Percentiles rank a stretch among this genome's conserved stretches.
phyloP scores from a whole-genome alignment of 1,140 invertebrate species.

The Microplitis demolitor region DNA sequence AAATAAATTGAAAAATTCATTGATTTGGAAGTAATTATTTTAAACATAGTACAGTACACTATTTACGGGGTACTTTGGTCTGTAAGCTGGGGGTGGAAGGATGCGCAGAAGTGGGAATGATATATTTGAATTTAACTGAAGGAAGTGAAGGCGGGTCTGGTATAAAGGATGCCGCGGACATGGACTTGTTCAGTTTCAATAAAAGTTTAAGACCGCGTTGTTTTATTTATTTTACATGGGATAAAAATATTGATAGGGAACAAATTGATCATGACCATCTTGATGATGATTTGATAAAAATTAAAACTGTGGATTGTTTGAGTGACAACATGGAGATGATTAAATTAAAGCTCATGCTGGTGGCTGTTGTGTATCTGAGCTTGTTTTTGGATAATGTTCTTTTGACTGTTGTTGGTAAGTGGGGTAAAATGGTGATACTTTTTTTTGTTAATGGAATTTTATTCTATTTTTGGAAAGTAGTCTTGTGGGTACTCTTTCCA shows the following conservation, averaged over 20 bases:
- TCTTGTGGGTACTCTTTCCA: too few relatives aligned
- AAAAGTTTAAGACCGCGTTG: conserved; percentile 8
- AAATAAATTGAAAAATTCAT: conserved; percentile 57
- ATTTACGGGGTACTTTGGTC: background rate
- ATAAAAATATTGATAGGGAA: too few relatives aligned
- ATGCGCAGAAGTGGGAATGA: conserved; percentile 5
- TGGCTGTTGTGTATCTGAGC: conserved; percentile 70
- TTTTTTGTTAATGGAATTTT: conserved; percentile 4
- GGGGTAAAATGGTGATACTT: background rate
- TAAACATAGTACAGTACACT: background rate
- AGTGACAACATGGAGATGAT: conserved; percentile 18
- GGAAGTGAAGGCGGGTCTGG: background rate
- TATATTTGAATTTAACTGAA: background rate
- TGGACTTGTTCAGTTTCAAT: conserved; percentile 26
- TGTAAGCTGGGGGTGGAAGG: background rate
- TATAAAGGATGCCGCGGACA: conserved; percentile 24
- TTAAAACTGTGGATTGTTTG: too few relatives aligned
- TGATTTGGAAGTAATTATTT: conserved; percentile 48
- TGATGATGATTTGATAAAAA: too few relatives aligned
- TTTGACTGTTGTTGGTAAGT: conserved; percentile 79
- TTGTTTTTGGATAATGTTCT: conserved; percentile 78
- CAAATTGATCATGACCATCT: too few relatives aligned
- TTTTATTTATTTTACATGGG: background rate
- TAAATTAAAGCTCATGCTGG: conserved; percentile 55
- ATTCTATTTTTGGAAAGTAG: background rate